Evolutionary conservation across 2,113 vertebrate genomes (phyloP).

Genomic region (Falcunculus frontatus): DNA sequence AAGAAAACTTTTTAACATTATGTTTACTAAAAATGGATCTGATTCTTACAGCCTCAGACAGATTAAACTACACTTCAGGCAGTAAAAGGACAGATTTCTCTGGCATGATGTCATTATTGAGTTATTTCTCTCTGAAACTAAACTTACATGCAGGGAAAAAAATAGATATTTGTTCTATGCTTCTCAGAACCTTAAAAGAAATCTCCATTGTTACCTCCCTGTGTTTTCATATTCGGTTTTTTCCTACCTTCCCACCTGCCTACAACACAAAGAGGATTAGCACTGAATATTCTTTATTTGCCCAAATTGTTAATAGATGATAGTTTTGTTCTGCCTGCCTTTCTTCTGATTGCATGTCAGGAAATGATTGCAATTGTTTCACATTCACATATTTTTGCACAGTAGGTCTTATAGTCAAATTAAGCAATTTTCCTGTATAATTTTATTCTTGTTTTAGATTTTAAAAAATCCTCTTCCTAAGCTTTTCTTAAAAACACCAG

Average conservation of each 20-base stretch:
- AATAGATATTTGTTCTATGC: neutral
- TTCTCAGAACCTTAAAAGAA: neutral
- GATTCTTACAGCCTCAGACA: neutral
- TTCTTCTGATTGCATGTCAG: neutral
- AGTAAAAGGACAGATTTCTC: neutral
- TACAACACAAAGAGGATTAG: neutral
- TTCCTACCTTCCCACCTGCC: neutral
- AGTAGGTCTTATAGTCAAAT: neutral
- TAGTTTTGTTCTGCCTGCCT: neutral
- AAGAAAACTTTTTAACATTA: constrained; percentile 35
- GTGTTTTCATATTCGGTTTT: neutral
- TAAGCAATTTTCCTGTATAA: neutral
- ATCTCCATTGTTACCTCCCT: neutral
- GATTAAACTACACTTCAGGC: neutral
- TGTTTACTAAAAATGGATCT: constrained; percentile 13
- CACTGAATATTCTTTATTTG: neutral
- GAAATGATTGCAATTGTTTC: neutral
- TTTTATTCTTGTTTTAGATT: neutral
- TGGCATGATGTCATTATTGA: neutral
- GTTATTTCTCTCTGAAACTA: neutral
- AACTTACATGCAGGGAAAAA: neutral
- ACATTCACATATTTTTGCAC: neutral
- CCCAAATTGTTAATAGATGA: neutral
- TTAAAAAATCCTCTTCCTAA: neutral
- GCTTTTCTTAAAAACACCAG: neutral